phyloP scores from a whole-genome alignment of 2,888 invertebrate genomes.

The Phyllotreta cruciferae region DNA sequence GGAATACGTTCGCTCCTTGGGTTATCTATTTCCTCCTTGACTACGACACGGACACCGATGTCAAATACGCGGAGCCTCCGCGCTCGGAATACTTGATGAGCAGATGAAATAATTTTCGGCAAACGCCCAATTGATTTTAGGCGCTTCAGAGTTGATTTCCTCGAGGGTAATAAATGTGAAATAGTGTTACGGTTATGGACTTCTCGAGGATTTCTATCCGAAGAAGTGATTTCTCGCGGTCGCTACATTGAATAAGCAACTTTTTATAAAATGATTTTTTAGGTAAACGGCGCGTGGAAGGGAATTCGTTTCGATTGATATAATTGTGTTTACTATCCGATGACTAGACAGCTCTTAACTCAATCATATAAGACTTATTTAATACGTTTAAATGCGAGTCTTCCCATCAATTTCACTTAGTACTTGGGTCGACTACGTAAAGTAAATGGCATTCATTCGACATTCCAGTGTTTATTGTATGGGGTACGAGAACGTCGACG shows the following conservation, averaged over 20 bases:
- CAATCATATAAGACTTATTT: no score
- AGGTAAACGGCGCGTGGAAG: background rate
- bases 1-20: no score
- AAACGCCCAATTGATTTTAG: constrained; percentile 31
- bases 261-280: no score
- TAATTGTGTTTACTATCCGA: background rate
- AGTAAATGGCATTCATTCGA: constrained; percentile 38
- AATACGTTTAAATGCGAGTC: no score
- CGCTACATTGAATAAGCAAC: constrained; percentile 12
- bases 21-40: constrained; percentile 21
- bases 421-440: constrained; percentile 6
- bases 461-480: constrained; percentile 51
- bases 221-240: constrained; percentile 22
- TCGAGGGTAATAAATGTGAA: constrained; percentile 26
- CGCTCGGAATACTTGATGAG: constrained; percentile 27
- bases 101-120: constrained; percentile 27
- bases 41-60: constrained; percentile 23
- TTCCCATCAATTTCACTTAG: constrained; percentile 5
- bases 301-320: background rate
- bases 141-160: constrained; percentile 27
- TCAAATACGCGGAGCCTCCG: constrained; percentile 17
- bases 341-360: no score
- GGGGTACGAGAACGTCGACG: constrained; percentile 48
- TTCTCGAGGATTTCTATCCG: constrained; percentile 15
- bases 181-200: constrained; percentile 24